Evolutionary conservation across 1,140 invertebrate species (phyloP).

Genomic region (Rhopalosiphum padi): DNA sequence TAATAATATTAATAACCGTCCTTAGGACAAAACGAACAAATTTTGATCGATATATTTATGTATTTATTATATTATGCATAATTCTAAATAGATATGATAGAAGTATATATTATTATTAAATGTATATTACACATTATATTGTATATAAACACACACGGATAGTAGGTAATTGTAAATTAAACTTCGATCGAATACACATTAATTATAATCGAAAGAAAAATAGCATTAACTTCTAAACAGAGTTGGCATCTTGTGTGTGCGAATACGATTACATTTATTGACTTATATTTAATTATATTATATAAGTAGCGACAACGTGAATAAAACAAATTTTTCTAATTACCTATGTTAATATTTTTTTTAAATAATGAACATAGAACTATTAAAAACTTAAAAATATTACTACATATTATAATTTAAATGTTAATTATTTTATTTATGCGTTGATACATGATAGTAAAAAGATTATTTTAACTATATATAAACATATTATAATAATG

Average conservation of each 20-base stretch:
- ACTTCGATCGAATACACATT: background rate
- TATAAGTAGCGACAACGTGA: slow-evolving; percentile 45
- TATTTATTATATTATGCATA: slow-evolving; percentile 28
- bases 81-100: slow-evolving; percentile 43
- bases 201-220: background rate
- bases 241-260: slow-evolving; percentile 21
- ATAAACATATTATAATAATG: background rate
- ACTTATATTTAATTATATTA: slow-evolving; percentile 18
- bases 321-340: slow-evolving; percentile 21
- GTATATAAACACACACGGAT: background rate
- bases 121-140: slow-evolving; percentile 12
- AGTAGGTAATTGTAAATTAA: background rate
- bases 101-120: slow-evolving; percentile 17
- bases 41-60: slow-evolving; percentile 48
- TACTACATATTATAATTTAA: slow-evolving; percentile 8
- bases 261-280: slow-evolving; percentile 6
- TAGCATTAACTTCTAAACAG: background rate
- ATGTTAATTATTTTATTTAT: background rate
- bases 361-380: background rate
- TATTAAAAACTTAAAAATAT: slow-evolving; percentile 12
- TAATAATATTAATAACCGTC: slow-evolving; percentile 33
- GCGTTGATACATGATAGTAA: background rate
- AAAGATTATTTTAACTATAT: background rate
- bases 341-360: background rate
- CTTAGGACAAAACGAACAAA: slow-evolving; percentile 45